Evolutionary conservation across 35 echinoderm and acorn worm genomes (phyloP), one percentile per base, ranked within the genome.

Genomic region (Heliocidaris tuberculata): DNA sequence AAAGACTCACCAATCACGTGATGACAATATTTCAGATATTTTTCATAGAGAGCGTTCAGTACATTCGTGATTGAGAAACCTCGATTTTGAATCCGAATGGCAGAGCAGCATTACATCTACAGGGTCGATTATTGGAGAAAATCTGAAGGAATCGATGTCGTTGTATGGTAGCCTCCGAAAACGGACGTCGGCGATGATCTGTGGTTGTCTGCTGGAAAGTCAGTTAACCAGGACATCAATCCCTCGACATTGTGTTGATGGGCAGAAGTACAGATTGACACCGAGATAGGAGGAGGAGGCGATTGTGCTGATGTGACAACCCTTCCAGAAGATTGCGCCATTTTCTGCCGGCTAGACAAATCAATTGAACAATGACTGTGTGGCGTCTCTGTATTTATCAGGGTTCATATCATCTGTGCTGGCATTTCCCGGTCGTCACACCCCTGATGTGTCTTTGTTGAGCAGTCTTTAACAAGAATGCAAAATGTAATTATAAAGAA

Each of bases 51-150:
- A 24, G 42, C 90, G 13, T 88, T 48, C 86, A 88, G 10, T 17
- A 88, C 86, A 88, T 88, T 21, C 2, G 86, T 88, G 86, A 88
- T 88, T 88, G 86, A 32, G 31, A 92, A 92, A 9, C 50, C 31
- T 48, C 90, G 48, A 30, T 92, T 56, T 5, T 92, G 48, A 2
- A 48, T n/a, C 48, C 19, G 90, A 92, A 56, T 92, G 90, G 48
- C 90, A 92, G 47, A 92, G 49, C 1, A 92, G 1, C 49, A 92
- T 30, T 9, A 92, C 90, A 56, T 92, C 90, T n/a, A 92, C n/a
- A 9, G 42, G 47, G n/a, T 48, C 42, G 7, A n/a, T n/a, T n/a
- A 7, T 30, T 30, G 90, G 13, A 27, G 90, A 48, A 50, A 92
- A 92, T 30, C 0, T 88, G 86, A 88, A 88, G 7, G 31, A 35